A percentile compares a stretch with the other conserved stretches of the same genome.
Evolutionary conservation across 2,888 invertebrate species (phyloP).

Genomic region (Clunio marinus): DNA sequence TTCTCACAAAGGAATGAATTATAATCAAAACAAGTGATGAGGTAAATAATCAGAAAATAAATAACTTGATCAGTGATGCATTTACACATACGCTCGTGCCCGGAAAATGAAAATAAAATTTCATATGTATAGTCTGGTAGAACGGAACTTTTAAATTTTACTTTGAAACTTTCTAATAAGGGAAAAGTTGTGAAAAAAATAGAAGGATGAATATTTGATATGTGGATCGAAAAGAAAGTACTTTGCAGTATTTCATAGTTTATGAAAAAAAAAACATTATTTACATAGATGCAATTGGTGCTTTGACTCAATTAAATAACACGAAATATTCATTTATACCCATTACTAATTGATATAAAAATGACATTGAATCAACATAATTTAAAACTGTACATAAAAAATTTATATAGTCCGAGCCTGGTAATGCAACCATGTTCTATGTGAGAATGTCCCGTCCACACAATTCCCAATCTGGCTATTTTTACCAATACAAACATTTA

Average conservation of each 20-base stretch:
- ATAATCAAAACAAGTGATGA: too few relatives aligned
- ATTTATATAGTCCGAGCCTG: constrained; percentile 42
- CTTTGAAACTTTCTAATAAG: too few relatives aligned
- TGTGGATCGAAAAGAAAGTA: neutral
- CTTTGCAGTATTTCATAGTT: neutral
- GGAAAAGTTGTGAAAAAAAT: constrained; percentile 16
- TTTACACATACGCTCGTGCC: constrained; percentile 53
- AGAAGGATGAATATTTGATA: neutral
- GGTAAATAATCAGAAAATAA: neutral
- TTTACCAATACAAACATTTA: neutral
- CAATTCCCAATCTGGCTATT: constrained; percentile 70
- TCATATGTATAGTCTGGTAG: too few relatives aligned
- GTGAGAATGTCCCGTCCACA: constrained; percentile 74
- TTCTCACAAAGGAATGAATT: constrained; percentile 60
- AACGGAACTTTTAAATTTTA: constrained; percentile 7
- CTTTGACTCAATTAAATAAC: constrained; percentile 4
- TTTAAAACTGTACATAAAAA: constrained; percentile 40
- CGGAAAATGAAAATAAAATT: constrained; percentile 44
- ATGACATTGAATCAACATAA: too few relatives aligned
- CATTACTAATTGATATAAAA: too few relatives aligned
- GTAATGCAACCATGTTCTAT: constrained; percentile 50
- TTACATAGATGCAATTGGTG: neutral
- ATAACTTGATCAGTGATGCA: constrained; percentile 19
- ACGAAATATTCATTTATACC: too few relatives aligned
- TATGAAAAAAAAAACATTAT: constrained; percentile 1